phyloP scores from a whole-genome alignment of 2,888 invertebrate genomes.

The Cosmia pyralina region DNA sequence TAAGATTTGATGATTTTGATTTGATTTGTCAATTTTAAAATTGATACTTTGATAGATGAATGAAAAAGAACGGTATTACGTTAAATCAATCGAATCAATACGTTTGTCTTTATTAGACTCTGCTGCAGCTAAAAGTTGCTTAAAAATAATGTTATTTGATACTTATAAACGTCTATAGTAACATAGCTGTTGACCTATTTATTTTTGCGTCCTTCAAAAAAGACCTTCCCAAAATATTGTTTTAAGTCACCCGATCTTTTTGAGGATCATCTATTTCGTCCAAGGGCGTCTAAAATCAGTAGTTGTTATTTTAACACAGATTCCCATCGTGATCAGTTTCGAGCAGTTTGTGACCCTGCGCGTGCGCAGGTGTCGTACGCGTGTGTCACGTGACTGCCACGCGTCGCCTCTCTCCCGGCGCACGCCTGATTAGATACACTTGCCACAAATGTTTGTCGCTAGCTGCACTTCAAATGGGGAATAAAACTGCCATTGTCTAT shows the following conservation, averaged over 20 bases:
- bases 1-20: conserved; percentile 19
- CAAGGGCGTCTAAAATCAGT: conserved; percentile 56
- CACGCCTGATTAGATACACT: conserved; percentile 83
- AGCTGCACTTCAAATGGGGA: conserved; percentile 75
- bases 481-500: conserved; percentile 77
- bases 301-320: conserved; percentile 62
- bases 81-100: neutral
- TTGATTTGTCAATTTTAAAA: neutral
- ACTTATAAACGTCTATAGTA: neutral
- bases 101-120: neutral
- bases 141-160: neutral
- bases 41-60: neutral
- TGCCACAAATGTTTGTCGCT: conserved; percentile 83
- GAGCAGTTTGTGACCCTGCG: conserved; percentile 54
- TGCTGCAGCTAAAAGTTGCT: neutral
- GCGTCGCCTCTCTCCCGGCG: conserved; percentile 61
- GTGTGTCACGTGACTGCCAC: conserved; percentile 74
- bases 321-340: conserved; percentile 55
- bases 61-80: neutral
- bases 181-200: conserved; percentile 3
- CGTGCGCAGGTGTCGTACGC: conserved; percentile 80
- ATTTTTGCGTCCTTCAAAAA: conserved; percentile 10
- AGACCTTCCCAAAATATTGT: conserved; percentile 43
- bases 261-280: conserved; percentile 39
- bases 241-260: conserved; percentile 43